Evolutionary conservation across 2,113 vertebrate species (phyloP).

Genomic region (Meriones unguiculatus): DNA sequence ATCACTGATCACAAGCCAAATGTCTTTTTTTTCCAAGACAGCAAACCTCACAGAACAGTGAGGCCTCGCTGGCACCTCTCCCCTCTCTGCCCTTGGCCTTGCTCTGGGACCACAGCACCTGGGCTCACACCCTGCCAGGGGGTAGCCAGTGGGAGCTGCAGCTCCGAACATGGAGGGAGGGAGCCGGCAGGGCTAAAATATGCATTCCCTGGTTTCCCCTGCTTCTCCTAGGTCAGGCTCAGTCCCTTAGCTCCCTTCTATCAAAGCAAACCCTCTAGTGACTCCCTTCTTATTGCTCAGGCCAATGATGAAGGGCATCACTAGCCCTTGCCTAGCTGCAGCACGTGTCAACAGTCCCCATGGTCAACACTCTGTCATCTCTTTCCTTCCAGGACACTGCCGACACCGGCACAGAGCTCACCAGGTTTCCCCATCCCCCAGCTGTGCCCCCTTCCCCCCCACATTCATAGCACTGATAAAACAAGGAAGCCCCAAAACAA

Average conservation of each 20-base stretch:
- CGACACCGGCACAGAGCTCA: neutral
- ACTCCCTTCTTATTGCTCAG: neutral
- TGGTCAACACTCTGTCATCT: neutral
- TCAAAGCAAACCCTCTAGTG: neutral
- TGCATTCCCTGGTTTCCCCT: neutral
- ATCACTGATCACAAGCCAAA: constrained; percentile 52
- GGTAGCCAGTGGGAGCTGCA: neutral
- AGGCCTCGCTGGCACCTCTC: neutral
- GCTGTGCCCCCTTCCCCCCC: neutral
- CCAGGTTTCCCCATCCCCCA: neutral
- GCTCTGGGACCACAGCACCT: neutral
- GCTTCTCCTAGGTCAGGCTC: neutral
- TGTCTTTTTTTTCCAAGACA: constrained; percentile 45
- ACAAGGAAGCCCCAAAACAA: neutral
- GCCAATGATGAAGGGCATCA: neutral
- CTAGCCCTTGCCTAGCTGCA: neutral
- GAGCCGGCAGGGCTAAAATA: neutral
- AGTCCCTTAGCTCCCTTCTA: neutral
- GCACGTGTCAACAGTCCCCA: neutral
- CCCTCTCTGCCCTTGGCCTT: neutral
- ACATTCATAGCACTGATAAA: neutral
- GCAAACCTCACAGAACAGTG: neutral
- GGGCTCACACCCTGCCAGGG: neutral
- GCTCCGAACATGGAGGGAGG: neutral
- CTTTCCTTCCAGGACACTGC: neutral